These are phyloP conservation scores for Excalfactoria chinensis DNA, from an alignment of 2,113 vertebrate species.

Conservation along the genomic window DNA sequence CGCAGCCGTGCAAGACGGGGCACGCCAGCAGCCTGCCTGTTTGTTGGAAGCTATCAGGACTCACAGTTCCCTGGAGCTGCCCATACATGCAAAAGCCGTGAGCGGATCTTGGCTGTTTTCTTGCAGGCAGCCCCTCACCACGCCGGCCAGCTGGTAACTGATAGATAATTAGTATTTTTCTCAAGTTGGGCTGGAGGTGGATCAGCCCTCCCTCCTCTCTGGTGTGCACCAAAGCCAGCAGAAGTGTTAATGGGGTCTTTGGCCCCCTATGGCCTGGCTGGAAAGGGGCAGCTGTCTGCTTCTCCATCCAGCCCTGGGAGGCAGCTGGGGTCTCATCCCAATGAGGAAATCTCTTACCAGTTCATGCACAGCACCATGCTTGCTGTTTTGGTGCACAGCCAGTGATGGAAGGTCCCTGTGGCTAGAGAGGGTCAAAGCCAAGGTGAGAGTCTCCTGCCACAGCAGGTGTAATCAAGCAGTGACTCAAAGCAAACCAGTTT, in stretches of 20 bases:
- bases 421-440: neutral
- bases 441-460: neutral
- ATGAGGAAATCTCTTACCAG: fast-evolving
- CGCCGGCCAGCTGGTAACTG: constrained; percentile 74
- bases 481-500: neutral
- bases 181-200: constrained; percentile 44
- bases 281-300: neutral
- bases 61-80: constrained; percentile 45
- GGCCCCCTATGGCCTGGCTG: neutral
- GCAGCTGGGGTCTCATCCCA: neutral
- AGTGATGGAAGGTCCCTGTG: neutral
- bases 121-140: constrained; percentile 29
- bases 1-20: neutral
- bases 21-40: constrained; percentile 18
- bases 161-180: constrained; percentile 78
- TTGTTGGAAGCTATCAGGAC: constrained; percentile 13
- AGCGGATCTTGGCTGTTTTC: neutral
- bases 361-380: fast-evolving
- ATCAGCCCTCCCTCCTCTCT: neutral
- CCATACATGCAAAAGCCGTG: constrained; percentile 52
- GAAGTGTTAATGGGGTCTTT: constrained; percentile 66
- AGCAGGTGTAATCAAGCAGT: fast-evolving
- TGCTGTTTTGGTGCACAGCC: neutral
- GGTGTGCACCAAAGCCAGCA: fast-evolving
- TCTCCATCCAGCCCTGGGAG: neutral